Evolutionary conservation across 1,140 invertebrate species (phyloP).

Genomic region (Chironomus striatipennis): DNA sequence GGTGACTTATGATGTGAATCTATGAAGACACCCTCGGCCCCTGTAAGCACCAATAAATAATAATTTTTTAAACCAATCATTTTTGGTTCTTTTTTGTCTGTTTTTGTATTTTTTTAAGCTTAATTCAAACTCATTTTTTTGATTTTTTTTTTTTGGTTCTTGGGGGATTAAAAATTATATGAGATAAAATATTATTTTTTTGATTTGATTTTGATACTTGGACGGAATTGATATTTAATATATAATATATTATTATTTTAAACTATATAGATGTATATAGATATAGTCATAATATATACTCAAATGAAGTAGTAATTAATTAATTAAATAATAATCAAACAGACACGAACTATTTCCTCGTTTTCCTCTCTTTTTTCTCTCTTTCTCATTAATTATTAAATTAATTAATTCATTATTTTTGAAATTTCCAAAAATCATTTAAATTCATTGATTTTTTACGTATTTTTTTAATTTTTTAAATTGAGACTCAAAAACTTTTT

Average conservation of each 20-base stretch:
- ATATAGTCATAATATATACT: too few species aligned
- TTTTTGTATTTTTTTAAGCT: not conserved
- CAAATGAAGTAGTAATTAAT: too few species aligned
- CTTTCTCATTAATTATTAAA: not conserved
- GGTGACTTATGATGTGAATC: slow-evolving; percentile 9
- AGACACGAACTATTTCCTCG: too few species aligned
- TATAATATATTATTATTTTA: not conserved
- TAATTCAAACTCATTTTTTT: not conserved
- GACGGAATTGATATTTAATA: not conserved
- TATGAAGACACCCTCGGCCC: slow-evolving; percentile 9
- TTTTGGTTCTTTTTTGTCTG: not conserved
- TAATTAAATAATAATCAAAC: too few species aligned
- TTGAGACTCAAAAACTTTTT: too few species aligned
- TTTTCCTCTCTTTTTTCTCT: too few species aligned
- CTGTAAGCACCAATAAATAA: slow-evolving; percentile 20
- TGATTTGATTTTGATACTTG: slow-evolving; percentile 5
- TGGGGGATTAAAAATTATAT: not conserved
- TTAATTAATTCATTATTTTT: slow-evolving; percentile 2
- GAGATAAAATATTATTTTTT: not conserved
- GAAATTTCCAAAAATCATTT: slow-evolving; percentile 22
- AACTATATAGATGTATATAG: not conserved
- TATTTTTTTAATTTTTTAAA: not conserved
- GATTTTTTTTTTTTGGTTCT: not conserved
- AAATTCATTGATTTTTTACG: not conserved
- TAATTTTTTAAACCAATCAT: not conserved